Evolutionary conservation across 2,113 vertebrate species (phyloP), one percentile per base, ranked within the genome.

Genomic region (Carassius gibelio): DNA sequence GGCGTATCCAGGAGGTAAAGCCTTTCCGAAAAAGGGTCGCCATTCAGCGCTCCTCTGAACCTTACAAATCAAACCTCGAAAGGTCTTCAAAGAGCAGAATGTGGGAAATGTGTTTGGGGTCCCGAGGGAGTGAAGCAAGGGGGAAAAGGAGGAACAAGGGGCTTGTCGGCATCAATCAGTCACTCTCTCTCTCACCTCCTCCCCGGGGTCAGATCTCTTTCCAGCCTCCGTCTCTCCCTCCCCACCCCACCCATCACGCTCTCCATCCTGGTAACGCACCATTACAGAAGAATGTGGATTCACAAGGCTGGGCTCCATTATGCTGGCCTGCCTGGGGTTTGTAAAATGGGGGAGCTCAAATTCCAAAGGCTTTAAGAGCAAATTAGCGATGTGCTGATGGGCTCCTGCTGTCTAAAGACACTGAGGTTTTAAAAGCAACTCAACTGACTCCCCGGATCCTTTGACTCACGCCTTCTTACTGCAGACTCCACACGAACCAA

Each of bases 61-160:
- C 93, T 95, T 94, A 95, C 95, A 96, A 96, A 98, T 96, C 96
- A 96, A 95, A 92, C 94, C 87, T 59, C 86, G 17, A 88, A 92
- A 95, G 96, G 94, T 96, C 96, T 97, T 96, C 96, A 97, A 94
- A 97, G 96, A 75, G 92, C 95, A 95, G 94, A 95, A 97, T 96
- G 95, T 95, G 94, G 95, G 95, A 96, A 96, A 96, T 91, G 91
- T 90, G 88, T 93, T 92, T 79, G 87, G 1, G 45, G 7, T 84
- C 77, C 79, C 57, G 38, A 52, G 72, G 84, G 89, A 84, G 85
- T 75, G 89, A 90, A 89, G 79, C 21, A 34, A 79, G 78, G 26
- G 48, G 75, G 83, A 57, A 48, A 83, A 84, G 55, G 85, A 83
- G 42, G 52, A 75, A 87, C 69, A 87, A 75, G 82, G 64, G 79